These are phyloP conservation scores for Syncerus caffer DNA, from an alignment of 2,797 vertebrate genomes.

Conservation along the genomic window DNA sequence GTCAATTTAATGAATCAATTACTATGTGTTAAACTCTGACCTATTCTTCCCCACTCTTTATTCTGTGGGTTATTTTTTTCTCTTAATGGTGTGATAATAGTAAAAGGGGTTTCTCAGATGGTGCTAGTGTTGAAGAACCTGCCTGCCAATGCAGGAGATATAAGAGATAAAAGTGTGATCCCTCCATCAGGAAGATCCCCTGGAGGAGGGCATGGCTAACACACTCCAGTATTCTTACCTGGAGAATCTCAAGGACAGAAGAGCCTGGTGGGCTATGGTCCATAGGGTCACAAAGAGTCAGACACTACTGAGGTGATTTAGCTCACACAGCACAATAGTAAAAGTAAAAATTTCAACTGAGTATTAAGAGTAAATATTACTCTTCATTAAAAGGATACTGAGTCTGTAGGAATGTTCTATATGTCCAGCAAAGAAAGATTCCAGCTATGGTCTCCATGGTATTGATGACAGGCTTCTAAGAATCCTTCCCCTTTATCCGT, in stretches of 20 bases:
- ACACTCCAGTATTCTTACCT: not conserved
- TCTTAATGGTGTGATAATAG: not conserved
- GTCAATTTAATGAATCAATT: not conserved
- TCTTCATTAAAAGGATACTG: not conserved
- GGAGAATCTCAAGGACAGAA: not conserved
- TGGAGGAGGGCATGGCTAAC: not conserved
- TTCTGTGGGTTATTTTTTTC: not conserved
- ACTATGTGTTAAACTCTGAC: not conserved
- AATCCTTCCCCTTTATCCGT: not conserved
- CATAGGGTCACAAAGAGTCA: not conserved
- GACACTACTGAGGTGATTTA: not conserved
- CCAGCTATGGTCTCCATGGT: not conserved
- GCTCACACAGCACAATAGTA: not conserved
- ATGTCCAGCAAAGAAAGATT: not conserved
- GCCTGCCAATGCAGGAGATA: not conserved
- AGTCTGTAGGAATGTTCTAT: not conserved
- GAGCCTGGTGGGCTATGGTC: not conserved
- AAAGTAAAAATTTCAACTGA: slow-evolving; percentile 14
- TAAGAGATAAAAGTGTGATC: not conserved
- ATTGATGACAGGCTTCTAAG: not conserved
- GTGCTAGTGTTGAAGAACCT: not conserved
- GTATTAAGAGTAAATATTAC: not conserved
- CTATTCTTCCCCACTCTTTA: not conserved
- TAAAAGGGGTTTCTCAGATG: not conserved
- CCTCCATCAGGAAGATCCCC: not conserved